phyloP scores from a whole-genome alignment of 2,888 invertebrate genomes.

The Pristionchus japonicus region DNA sequence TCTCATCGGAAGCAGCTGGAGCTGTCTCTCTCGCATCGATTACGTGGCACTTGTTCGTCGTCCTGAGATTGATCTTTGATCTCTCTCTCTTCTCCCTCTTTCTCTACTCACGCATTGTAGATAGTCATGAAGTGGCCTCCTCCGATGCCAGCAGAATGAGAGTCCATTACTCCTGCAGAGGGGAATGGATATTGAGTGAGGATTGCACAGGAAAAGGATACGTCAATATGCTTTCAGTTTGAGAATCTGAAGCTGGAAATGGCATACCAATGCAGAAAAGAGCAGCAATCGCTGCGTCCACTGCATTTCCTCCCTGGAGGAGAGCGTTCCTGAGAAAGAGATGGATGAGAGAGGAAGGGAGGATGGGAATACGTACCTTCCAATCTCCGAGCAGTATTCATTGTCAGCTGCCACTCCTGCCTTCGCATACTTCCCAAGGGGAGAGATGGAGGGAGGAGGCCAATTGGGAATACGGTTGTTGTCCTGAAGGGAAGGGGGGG shows the following conservation, averaged over 20 bases:
- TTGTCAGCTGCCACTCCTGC: constrained; percentile 70
- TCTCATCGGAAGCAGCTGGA: constrained; percentile 79
- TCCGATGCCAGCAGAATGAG: constrained; percentile 77
- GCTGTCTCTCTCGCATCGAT: constrained; percentile 78
- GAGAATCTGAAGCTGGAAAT: constrained; percentile 85
- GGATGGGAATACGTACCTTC: too few species aligned
- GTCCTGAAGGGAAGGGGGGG: constrained; percentile 51
- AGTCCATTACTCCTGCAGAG: too few species aligned
- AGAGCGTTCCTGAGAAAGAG: constrained; percentile 79
- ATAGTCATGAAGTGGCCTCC: constrained; percentile 79
- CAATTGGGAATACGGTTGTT: constrained; percentile 62
- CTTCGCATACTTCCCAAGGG: constrained; percentile 58
- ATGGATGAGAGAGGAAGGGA: too few species aligned
- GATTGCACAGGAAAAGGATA: constrained; percentile 73
- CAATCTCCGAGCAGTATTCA: constrained; percentile 60
- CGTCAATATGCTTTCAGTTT: constrained; percentile 90
- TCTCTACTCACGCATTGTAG: constrained; percentile 78
- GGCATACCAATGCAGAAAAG: constrained; percentile 89
- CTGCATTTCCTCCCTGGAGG: constrained; percentile 79
- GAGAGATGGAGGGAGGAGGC: constrained; percentile 68
- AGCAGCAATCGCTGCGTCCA: constrained; percentile 89
- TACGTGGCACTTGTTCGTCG: constrained; percentile 67
- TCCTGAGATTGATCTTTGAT: constrained; percentile 53
- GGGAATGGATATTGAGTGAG: neutral
- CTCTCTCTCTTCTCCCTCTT: neutral